These are phyloP conservation scores for Tyto alba DNA, from an alignment of 2,113 vertebrate genomes.

Conservation along the genomic window DNA sequence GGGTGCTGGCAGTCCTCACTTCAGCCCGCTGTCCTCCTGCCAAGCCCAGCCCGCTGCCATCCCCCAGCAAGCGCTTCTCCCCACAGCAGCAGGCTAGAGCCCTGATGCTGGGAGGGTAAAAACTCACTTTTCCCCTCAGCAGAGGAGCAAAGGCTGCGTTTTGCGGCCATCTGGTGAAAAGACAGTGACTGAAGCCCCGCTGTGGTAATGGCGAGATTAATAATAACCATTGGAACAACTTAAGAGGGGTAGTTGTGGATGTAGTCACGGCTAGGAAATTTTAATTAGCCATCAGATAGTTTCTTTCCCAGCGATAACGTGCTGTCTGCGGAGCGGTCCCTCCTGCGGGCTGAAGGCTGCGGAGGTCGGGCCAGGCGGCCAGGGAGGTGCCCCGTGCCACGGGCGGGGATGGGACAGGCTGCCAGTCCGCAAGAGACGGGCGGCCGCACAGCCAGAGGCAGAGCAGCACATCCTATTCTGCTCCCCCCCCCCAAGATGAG, in stretches of 20 bases:
- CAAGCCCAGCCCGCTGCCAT: not conserved
- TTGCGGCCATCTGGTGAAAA: not conserved
- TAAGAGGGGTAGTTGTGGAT: not conserved
- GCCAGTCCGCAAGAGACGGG: accelerated
- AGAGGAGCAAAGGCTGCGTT: not conserved
- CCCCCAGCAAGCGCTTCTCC: not conserved
- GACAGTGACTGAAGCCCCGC: not conserved
- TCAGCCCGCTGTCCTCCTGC: not conserved
- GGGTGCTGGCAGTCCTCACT: not conserved
- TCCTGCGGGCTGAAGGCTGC: accelerated
- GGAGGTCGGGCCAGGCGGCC: accelerated
- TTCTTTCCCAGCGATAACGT: not conserved
- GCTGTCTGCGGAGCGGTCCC: not conserved
- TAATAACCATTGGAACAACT: not conserved
- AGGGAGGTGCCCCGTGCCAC: accelerated
- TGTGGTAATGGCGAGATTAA: not conserved
- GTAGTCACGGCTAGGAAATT: not conserved
- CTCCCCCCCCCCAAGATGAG: not conserved
- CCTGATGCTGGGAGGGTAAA: accelerated
- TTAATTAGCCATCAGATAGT: not conserved
- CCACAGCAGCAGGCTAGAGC: not conserved
- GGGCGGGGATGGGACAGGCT: too few species aligned
- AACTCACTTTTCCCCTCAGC: accelerated
- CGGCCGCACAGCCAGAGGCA: not conserved
- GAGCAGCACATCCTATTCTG: not conserved